phyloP scores from a whole-genome alignment of 2,113 vertebrate genomes.

The Apus apus region DNA sequence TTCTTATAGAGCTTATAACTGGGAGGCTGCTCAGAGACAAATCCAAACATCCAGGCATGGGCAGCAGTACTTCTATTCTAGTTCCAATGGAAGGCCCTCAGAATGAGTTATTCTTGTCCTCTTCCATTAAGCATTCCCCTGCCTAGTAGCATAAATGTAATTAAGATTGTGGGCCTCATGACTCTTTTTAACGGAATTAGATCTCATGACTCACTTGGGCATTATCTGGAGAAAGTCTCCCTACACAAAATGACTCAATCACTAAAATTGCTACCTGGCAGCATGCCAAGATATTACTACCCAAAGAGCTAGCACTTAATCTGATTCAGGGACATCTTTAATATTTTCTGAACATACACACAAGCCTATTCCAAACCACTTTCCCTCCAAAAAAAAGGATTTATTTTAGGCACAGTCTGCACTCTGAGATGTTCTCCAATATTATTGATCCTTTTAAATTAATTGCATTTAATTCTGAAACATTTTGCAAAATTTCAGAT shows the following conservation, averaged over 20 bases:
- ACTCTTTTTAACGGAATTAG: constrained; percentile 81
- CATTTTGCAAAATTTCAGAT: constrained; percentile 17
- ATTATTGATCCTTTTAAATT: constrained; percentile 73
- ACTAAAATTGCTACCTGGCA: constrained; percentile 80
- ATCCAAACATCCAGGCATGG: not conserved
- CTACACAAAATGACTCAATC: constrained; percentile 81
- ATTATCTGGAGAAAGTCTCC: constrained; percentile 75
- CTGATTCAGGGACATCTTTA: constrained; percentile 77
- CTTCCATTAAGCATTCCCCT: constrained; percentile 71
- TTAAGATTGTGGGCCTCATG: constrained; percentile 77
- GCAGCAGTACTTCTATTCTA: constrained; percentile 16
- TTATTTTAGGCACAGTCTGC: constrained; percentile 64
- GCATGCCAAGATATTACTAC: constrained; percentile 69
- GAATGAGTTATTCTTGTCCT: constrained; percentile 61
- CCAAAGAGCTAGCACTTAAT: constrained; percentile 77
- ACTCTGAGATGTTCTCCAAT: constrained; percentile 5
- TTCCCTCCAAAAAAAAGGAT: constrained; percentile 44
- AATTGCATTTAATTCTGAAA: constrained; percentile 72
- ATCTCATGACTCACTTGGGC: constrained; percentile 80
- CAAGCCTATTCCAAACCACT: constrained; percentile 39
- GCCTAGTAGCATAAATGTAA: constrained; percentile 76
- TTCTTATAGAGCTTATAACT: not conserved
- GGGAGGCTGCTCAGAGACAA: not conserved
- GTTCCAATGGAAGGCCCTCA: constrained; percentile 12
- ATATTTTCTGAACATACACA: constrained; percentile 69